Evolutionary conservation across 2,113 vertebrate species (phyloP), one percentile per base, ranked within the genome.

Genomic region (Nothoprocta perdicaria): DNA sequence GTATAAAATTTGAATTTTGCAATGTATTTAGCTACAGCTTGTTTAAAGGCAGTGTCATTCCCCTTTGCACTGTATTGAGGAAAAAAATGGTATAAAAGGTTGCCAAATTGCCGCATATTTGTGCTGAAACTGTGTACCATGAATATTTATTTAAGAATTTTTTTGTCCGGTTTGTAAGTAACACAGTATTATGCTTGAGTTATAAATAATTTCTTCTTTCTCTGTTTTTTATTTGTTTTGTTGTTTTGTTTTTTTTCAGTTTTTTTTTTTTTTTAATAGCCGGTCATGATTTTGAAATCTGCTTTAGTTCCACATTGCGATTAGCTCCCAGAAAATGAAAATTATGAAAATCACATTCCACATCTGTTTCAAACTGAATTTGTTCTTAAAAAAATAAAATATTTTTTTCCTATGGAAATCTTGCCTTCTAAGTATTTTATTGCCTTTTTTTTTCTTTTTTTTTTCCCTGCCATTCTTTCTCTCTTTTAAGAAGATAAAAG

Each of bases 21-120:
- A 98, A 99, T 99, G 99, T 99, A 99, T 99, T 99, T 99, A 99
- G 99, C 99, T 99, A 99, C 98, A 98, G 98, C 98, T 99, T 98
- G 97, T 98, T 98, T 98, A 98, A 99, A 98, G 98, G 98, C 98
- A 97, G 97, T 98, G 97, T 98, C 98, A 97, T 97, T 97, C 97
- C 98, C 98, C 97, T 99, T 99, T 99, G 99, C 99, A 99, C 99
- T 99, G 99, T 99, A 98, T 97, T 98, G 98, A 98, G 98, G 97
- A 98, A 97, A 97, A 97, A 97, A 97, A 98, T 98, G 98, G 98
- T 99, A 98, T 97, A 98, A 98, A 98, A 98, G 97, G 97, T 99
- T 99, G 99, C 99, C 99, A 99, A 99, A 99, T 98, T 98, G 98
- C 99, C 99, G 98, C 98, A 98, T 99, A 99, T 99, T 99, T 99